Evolutionary conservation across 2,797 vertebrate genomes (phyloP), one percentile per base, ranked within the genome.

Genomic region (Peromyscus attwateri): DNA sequence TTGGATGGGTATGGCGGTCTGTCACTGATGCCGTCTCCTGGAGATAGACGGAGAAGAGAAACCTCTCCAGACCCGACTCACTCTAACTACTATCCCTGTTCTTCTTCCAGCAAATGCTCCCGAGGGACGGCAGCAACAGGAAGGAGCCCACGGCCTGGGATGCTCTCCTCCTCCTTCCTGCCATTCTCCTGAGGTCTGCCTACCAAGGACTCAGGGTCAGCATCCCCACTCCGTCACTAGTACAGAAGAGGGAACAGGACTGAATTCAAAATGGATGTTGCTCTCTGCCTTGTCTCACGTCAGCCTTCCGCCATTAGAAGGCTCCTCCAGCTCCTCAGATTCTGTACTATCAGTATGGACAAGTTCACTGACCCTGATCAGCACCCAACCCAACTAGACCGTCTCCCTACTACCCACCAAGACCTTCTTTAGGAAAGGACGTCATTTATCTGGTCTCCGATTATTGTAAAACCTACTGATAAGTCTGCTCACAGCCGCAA

Each of bases 281-380:
- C 29, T 96, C 76, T 80, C 52, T n/a, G 82, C 43, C 23, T 82
- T 95, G 96, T 83, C 76, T 73, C 68, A 89, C 8, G 82, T 55
- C 40, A 83, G 80, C 6, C 73, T 55, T 68, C 29, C n/a, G 31
- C 37, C 3, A 4, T 2, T 1, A 4, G 68, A 55, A 9, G 21
- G 25, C 92, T 89, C 43, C n/a, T 31, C 73, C 14, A 34, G 68
- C 43, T 93, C 46, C 34, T 80, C 40, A 37, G 6, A n/a, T 80
- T 84, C 37, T 76, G 8, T 34, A 37, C 10, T 0, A 40, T 40
- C 76, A 70, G 37, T 55, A 27, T 43, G 52, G 34, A 75, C 10
- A 85, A 23, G 55, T 43, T 55, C 71, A n/a, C 29, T 9, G 27
- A 37, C 79, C 57, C 46, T 29, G 40, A 43, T 55, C 85, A 60